Evolutionary conservation across 2,888 invertebrate genomes (phyloP).

Genomic region (Ophioninae sp.): DNA sequence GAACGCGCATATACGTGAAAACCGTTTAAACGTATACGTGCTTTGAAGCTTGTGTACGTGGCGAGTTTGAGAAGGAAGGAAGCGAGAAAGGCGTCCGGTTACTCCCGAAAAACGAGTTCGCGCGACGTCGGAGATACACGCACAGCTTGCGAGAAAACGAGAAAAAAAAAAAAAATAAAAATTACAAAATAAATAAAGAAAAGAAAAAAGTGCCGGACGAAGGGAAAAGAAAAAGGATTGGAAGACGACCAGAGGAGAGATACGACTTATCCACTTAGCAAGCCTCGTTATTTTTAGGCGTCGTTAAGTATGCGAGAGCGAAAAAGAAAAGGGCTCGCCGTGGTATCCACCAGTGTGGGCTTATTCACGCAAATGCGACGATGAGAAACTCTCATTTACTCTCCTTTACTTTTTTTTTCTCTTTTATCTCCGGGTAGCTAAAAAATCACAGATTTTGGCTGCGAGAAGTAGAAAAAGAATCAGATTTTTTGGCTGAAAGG

Average conservation of each 20-base stretch:
- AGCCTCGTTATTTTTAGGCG: slow-evolving; percentile 60
- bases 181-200: too few relatives aligned
- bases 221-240: slow-evolving; percentile 5
- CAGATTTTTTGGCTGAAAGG: too few relatives aligned
- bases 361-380: slow-evolving; percentile 12
- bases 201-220: too few relatives aligned
- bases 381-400: slow-evolving; percentile 1
- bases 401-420: background rate
- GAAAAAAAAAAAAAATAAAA: background rate
- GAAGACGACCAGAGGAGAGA: slow-evolving; percentile 42
- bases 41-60: slow-evolving; percentile 29
- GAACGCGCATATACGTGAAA: background rate
- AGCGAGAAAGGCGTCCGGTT: slow-evolving; percentile 57
- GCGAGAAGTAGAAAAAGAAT: too few relatives aligned
- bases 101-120: slow-evolving; percentile 60
- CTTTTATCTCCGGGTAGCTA: too few relatives aligned
- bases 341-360: slow-evolving; percentile 24
- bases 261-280: slow-evolving; percentile 60
- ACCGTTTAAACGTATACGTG: background rate
- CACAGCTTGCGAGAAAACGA: background rate
- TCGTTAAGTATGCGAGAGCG: slow-evolving; percentile 56
- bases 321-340: slow-evolving; percentile 26
- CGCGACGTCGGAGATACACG: slow-evolving; percentile 25
- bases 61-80: slow-evolving; percentile 50
- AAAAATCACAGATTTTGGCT: too few relatives aligned